Conservation (phyloP, 2,888 invertebrate genomes). For the Eupithecia pulchellata region DNA sequence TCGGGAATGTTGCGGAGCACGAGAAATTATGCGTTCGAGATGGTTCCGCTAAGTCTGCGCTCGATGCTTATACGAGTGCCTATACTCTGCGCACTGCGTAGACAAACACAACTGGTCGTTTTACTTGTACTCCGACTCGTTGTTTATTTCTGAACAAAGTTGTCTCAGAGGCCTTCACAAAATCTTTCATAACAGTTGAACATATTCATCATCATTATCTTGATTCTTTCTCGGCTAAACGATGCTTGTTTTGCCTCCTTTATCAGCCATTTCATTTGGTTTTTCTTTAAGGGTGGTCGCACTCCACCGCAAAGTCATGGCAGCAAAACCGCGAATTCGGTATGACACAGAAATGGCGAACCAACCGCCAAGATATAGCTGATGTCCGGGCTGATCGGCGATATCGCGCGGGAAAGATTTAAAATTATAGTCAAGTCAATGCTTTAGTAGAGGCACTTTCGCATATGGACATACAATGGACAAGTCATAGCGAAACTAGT, state of each 20-base stretch:
- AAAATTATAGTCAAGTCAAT: no score
- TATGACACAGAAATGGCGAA: no score
- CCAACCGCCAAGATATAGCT: no score
- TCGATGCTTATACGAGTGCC: not conserved
- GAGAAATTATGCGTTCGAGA: conserved; percentile 11
- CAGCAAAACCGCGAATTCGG: no score
- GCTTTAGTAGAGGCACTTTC: no score
- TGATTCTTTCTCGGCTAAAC: not conserved
- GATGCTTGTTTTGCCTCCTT: not conserved
- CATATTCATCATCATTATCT: not conserved
- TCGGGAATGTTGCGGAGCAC: conserved; percentile 13
- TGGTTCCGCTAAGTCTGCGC: not conserved
- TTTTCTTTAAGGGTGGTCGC: no score
- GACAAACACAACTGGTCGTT: not conserved
- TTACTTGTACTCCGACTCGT: not conserved
- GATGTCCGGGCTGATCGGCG: no score
- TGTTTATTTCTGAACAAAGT: not conserved
- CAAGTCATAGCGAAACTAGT: no score
- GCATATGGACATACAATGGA: no score
- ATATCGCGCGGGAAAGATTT: no score
- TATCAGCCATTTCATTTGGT: not conserved
- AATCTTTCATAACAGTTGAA: not conserved
- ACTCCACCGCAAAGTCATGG: no score
- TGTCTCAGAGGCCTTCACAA: not conserved
- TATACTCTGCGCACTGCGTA: not conserved